Evolutionary conservation across 2,888 invertebrate genomes (phyloP).

Genomic region (Drosophila pseudotalamancana): DNA sequence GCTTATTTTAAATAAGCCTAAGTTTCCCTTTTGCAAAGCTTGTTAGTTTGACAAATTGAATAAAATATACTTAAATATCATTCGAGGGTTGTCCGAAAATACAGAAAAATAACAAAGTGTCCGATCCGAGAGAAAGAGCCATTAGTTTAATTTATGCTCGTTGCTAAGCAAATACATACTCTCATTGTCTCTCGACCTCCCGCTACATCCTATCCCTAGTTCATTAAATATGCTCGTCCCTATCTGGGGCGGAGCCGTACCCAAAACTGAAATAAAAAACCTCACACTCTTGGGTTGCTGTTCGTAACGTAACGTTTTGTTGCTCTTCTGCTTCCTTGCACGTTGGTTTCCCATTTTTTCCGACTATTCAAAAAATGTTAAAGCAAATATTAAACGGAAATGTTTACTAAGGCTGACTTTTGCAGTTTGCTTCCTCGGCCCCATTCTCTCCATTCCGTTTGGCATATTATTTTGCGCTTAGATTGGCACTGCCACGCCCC

Average conservation of each 20-base stretch:
- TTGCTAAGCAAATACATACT: conserved; percentile 53
- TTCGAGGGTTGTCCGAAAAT: not conserved
- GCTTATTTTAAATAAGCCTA: too few species aligned
- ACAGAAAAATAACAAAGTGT: conserved; percentile 8
- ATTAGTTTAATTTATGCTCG: conserved; percentile 50
- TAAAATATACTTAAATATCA: not conserved
- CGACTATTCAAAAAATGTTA: conserved; percentile 37
- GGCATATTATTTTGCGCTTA: conserved; percentile 36
- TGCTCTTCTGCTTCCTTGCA: conserved; percentile 14
- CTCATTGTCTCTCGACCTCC: conserved; percentile 16
- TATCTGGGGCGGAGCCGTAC: not conserved
- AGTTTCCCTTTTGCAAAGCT: too few species aligned
- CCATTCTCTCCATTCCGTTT: not conserved
- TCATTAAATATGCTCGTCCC: conserved; percentile 57
- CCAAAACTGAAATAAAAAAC: conserved; percentile 3
- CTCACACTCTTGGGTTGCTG: conserved; percentile 3
- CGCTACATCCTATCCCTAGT: not conserved
- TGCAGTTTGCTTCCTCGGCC: conserved; percentile 1
- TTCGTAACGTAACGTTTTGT: conserved; percentile 1
- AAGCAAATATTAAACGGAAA: conserved; percentile 41
- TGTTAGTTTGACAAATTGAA: not conserved
- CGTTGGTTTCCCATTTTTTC: conserved; percentile 29
- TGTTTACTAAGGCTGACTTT: conserved; percentile 37
- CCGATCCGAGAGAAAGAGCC: conserved; percentile 9
- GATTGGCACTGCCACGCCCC: not conserved